A percentile compares a stretch with the other conserved stretches of the same genome.
These are phyloP conservation scores for Theretra japonica DNA, from an alignment of 2,888 invertebrate genomes.

Conservation along the genomic window DNA sequence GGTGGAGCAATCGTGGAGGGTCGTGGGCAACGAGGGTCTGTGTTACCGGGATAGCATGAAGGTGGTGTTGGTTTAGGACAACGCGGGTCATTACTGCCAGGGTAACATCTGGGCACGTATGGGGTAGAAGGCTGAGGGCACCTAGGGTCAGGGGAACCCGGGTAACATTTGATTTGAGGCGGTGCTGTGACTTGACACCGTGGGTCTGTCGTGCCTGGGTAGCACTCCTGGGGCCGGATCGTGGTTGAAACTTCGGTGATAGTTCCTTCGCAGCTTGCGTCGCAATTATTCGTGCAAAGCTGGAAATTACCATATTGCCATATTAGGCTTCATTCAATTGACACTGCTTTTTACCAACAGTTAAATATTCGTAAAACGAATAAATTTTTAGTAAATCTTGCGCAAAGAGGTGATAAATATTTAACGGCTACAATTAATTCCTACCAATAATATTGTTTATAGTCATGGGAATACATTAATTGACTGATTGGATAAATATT, in stretches of 20 bases:
- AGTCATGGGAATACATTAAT: too few relatives aligned
- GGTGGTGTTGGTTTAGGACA: conserved; percentile 56
- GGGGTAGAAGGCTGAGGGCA: conserved; percentile 54
- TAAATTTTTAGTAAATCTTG: too few relatives aligned
- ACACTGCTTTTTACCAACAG: too few relatives aligned
- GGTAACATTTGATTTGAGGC: conserved; percentile 56
- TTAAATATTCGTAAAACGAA: too few relatives aligned
- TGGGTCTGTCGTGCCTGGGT: conserved; percentile 65
- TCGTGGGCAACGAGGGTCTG: conserved; percentile 47
- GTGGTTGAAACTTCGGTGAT: conserved; percentile 67
- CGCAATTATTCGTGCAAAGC: conserved; percentile 74
- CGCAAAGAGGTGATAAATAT: too few relatives aligned
- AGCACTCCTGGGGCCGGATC: conserved; percentile 59
- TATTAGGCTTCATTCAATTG: not conserved
- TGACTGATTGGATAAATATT: too few relatives aligned
- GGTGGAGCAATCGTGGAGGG: conserved; percentile 40
- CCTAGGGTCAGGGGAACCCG: conserved; percentile 51
- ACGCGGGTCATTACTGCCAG: conserved; percentile 49
- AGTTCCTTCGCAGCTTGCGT: conserved; percentile 65
- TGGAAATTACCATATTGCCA: conserved; percentile 50
- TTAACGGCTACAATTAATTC: too few relatives aligned
- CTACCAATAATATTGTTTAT: too few relatives aligned
- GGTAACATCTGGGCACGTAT: conserved; percentile 49
- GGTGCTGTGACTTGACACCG: conserved; percentile 60
- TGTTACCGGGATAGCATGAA: conserved; percentile 58